Percentiles rank a stretch among this genome's conserved stretches.
Evolutionary conservation across 1,140 invertebrate species (phyloP).

Genomic region (Euglossa dilemma): DNA sequence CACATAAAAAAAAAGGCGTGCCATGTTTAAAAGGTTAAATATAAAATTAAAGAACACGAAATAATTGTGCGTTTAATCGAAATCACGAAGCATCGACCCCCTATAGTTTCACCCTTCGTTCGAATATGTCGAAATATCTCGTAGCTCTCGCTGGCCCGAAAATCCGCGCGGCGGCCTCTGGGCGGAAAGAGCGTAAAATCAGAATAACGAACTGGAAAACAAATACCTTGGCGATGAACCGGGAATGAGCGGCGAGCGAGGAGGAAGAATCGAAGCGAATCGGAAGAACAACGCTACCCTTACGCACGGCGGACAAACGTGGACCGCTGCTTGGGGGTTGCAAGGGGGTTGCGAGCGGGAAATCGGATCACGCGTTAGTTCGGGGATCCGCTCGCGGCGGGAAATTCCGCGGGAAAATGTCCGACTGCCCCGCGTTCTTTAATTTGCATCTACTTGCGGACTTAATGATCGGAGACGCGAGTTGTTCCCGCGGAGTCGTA

Average conservation of each 20-base stretch:
- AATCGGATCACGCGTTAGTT: conserved; percentile 2
- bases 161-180: too few relatives aligned
- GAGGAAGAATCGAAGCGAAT: not conserved
- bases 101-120: too few relatives aligned
- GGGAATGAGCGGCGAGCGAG: not conserved
- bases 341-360: not conserved
- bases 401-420: conserved; percentile 29
- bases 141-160: too few relatives aligned
- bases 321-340: too few relatives aligned
- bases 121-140: too few relatives aligned
- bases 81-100: too few relatives aligned
- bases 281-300: not conserved
- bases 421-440: not conserved
- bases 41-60: too few relatives aligned
- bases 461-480: conserved; percentile 54
- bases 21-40: too few relatives aligned
- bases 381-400: not conserved
- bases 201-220: not conserved
- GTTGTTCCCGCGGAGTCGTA: conserved; percentile 51
- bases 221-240: not conserved
- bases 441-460: conserved; percentile 57
- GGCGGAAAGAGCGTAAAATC: not conserved
- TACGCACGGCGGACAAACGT: too few relatives aligned
- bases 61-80: too few relatives aligned
- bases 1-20: too few relatives aligned